Evolutionary conservation across 2,797 vertebrate species (phyloP).

Genomic region (Aythya fuligula): DNA sequence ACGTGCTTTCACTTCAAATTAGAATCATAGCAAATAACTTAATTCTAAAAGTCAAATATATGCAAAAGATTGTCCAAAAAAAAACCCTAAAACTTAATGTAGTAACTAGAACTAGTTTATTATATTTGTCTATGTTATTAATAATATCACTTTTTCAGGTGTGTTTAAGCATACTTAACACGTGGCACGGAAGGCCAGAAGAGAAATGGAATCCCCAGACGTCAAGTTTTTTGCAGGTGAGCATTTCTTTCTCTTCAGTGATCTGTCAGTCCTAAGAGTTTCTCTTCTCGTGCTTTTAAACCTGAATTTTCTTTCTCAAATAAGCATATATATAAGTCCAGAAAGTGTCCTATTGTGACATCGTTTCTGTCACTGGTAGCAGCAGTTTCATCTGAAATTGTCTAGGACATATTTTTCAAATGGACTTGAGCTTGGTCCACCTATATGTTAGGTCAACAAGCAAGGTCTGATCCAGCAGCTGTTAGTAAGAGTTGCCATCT

Average conservation of each 20-base stretch:
- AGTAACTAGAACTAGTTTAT: background rate
- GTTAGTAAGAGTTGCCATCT: background rate
- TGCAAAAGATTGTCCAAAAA: background rate
- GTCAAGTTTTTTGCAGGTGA: constrained; percentile 98
- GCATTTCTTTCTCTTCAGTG: constrained; percentile 42
- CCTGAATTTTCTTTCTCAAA: background rate
- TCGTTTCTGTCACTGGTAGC: background rate
- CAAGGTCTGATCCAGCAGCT: background rate
- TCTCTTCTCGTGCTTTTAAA: background rate
- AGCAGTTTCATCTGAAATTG: background rate
- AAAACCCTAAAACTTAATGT: background rate
- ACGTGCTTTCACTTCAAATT: background rate
- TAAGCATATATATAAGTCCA: background rate
- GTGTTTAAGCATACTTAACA: constrained; percentile 99
- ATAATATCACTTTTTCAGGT: constrained; percentile 82
- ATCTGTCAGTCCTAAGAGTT: background rate
- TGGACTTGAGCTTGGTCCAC: background rate
- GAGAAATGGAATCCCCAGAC: constrained; percentile 99
- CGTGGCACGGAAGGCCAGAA: constrained; percentile 98
- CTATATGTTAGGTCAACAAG: background rate
- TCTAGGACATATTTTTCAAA: background rate
- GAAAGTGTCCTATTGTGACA: background rate
- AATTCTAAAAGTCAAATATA: background rate
- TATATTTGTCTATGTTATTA: background rate
- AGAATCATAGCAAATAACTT: background rate